These are phyloP conservation scores for Nephila pilipes DNA, from an alignment of 1,140 invertebrate species.

Conservation along the genomic window DNA sequence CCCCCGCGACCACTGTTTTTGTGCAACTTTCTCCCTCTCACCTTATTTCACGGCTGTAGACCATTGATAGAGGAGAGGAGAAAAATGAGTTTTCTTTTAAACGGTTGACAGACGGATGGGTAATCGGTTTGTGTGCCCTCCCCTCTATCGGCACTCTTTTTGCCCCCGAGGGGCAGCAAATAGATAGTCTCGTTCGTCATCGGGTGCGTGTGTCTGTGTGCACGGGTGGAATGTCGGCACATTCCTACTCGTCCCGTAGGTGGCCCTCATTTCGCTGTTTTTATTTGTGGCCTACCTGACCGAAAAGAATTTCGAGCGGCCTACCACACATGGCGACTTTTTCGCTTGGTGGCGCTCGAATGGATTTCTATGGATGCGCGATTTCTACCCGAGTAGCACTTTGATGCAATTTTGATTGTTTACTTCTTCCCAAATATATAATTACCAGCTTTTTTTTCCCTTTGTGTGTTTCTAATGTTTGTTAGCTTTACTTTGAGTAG, in stretches of 20 bases:
- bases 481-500: too few species aligned
- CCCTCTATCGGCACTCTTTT: slow-evolving; percentile 41
- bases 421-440: too few species aligned
- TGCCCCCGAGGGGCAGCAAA: slow-evolving; percentile 34
- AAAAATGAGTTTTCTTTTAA: slow-evolving; percentile 67
- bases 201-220: slow-evolving; percentile 36
- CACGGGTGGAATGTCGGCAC: slow-evolving; percentile 57
- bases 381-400: too few species aligned
- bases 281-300: slow-evolving; percentile 52
- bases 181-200: slow-evolving; percentile 60
- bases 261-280: slow-evolving; percentile 53
- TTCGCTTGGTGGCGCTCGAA: background rate
- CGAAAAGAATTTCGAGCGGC: background rate
- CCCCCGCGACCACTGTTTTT: background rate
- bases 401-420: too few species aligned
- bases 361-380: too few species aligned
- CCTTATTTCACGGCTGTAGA: slow-evolving; percentile 59
- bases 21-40: background rate
- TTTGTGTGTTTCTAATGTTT: too few species aligned
- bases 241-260: slow-evolving; percentile 67
- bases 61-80: background rate
- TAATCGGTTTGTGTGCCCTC: slow-evolving; percentile 48
- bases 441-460: too few species aligned
- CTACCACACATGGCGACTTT: slow-evolving; percentile 31
- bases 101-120: slow-evolving; percentile 54